Conservation (phyloP, 1,140 invertebrate genomes). For the Scaptomyza graminum region DNA sequence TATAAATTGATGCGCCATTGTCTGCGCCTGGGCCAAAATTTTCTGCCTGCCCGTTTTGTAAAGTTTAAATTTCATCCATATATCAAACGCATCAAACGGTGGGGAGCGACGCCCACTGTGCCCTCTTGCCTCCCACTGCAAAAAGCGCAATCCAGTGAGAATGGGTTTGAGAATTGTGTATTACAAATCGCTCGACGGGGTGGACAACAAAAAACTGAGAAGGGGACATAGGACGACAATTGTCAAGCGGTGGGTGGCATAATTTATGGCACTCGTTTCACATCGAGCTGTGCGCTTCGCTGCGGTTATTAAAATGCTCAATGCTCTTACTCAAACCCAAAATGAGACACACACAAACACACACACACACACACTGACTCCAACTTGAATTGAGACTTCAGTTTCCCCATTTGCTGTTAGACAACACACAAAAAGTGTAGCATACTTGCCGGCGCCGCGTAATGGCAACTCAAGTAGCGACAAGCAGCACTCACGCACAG, state of each 20-base stretch:
- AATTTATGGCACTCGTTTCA: slow-evolving; percentile 69
- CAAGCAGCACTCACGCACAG: slow-evolving; percentile 33
- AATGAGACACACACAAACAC: not conserved
- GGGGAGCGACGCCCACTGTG: slow-evolving; percentile 35
- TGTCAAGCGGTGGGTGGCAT: slow-evolving; percentile 76
- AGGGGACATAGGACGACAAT: too few relatives aligned
- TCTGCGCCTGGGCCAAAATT: slow-evolving; percentile 2
- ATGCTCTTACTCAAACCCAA: slow-evolving; percentile 72
- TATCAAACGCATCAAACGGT: slow-evolving; percentile 63
- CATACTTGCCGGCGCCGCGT: slow-evolving; percentile 70
- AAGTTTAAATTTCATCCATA: slow-evolving; percentile 69
- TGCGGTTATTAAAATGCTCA: slow-evolving; percentile 81
- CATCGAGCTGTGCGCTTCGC: slow-evolving; percentile 37
- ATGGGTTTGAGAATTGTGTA: slow-evolving; percentile 52
- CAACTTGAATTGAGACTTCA: slow-evolving; percentile 36
- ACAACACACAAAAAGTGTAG: slow-evolving; percentile 70
- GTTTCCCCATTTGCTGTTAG: slow-evolving; percentile 49
- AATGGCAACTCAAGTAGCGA: slow-evolving; percentile 74
- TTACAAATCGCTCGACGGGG: slow-evolving; percentile 79
- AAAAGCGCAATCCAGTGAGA: slow-evolving; percentile 61
- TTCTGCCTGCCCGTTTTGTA: slow-evolving; percentile 2
- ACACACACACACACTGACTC: slow-evolving; percentile 5
- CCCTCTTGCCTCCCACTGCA: not conserved
- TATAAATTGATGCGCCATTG: slow-evolving; percentile 54
- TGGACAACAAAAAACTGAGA: slow-evolving; percentile 30